Conservation (phyloP, 2,113 vertebrate genomes). For the Podiceps cristatus region DNA sequence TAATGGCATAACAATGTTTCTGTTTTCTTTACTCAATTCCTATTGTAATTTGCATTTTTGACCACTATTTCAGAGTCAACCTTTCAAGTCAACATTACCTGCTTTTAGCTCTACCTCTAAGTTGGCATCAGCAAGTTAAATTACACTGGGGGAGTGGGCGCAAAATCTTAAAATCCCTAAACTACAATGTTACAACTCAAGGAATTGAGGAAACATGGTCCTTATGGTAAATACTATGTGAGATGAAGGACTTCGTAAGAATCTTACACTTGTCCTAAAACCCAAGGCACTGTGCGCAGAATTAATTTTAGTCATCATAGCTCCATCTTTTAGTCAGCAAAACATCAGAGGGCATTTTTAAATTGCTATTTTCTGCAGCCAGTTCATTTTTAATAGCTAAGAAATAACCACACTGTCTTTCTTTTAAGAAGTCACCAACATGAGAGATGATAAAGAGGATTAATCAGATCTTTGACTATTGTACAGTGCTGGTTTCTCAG, state of each 20-base stretch:
- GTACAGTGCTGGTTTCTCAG: background rate
- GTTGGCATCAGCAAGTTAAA: background rate
- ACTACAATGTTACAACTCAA: background rate
- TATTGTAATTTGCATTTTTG: background rate
- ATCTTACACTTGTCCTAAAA: background rate
- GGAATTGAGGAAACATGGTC: background rate
- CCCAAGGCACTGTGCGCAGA: background rate
- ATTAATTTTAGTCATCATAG: background rate
- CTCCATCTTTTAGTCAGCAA: background rate
- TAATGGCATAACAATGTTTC: background rate
- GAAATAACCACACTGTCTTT: background rate
- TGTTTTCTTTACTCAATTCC: background rate
- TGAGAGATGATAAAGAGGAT: background rate
- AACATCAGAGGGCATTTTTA: constrained; percentile 34
- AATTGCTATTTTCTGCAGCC: constrained; percentile 14
- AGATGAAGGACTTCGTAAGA: background rate
- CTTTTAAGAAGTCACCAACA: background rate
- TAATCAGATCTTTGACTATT: background rate
- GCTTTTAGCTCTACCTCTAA: background rate
- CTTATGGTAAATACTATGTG: background rate
- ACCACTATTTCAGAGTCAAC: background rate
- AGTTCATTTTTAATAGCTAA: background rate
- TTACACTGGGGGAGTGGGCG: background rate
- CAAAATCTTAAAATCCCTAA: background rate
- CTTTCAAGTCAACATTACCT: background rate